A percentile compares a stretch with the other conserved stretches of the same genome.
These are phyloP conservation scores for Chironomus tepperi DNA, from an alignment of 1,140 invertebrate species.

Conservation along the genomic window DNA sequence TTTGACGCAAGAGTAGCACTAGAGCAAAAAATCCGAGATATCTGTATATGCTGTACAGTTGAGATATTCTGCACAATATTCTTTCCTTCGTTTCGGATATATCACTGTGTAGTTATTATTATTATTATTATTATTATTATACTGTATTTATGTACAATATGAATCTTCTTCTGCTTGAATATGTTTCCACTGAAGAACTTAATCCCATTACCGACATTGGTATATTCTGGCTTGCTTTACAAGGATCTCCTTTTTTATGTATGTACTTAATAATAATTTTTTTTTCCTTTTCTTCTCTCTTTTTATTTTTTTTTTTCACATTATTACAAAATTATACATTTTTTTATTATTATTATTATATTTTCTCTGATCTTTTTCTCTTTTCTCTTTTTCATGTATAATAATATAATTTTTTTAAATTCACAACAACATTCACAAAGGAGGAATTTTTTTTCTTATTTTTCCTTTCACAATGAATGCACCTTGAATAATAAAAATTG, in stretches of 20 bases:
- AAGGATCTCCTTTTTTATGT: neutral
- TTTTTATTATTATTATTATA: neutral
- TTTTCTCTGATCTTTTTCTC: neutral
- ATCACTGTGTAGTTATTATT: neutral
- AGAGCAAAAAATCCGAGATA: neutral
- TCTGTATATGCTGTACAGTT: too few relatives aligned
- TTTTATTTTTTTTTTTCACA: neutral
- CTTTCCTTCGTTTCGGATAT: neutral
- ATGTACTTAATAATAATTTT: neutral
- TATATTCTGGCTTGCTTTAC: neutral
- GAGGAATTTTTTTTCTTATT: neutral
- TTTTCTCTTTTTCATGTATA: neutral
- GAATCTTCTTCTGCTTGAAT: constrained; percentile 19
- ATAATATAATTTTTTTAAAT: neutral
- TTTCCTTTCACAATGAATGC: constrained; percentile 21
- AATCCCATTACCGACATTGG: constrained; percentile 19
- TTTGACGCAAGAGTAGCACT: constrained; percentile 4
- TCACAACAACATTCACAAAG: neutral
- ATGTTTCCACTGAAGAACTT: constrained; percentile 17
- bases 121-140: neutral
- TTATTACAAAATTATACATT: neutral
- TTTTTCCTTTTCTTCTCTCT: neutral
- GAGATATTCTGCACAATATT: too few relatives aligned
- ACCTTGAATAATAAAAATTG: constrained; percentile 19
- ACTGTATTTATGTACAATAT: neutral